These are phyloP conservation scores for Tauraco hartlaubi DNA, from an alignment of 2,797 vertebrate genomes.

Conservation along the genomic window DNA sequence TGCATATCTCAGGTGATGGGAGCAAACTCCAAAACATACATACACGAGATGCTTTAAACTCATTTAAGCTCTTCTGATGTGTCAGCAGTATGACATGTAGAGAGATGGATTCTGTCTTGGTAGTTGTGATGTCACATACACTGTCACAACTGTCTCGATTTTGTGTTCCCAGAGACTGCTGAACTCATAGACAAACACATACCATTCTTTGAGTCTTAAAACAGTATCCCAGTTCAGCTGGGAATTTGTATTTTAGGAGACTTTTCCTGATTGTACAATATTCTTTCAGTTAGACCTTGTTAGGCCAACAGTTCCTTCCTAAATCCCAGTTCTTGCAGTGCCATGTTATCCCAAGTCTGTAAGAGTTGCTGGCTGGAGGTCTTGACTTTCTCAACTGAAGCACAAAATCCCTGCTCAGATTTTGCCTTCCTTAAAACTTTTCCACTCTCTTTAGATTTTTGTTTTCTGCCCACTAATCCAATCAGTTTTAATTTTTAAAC, in stretches of 20 bases:
- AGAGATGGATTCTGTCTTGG: neutral
- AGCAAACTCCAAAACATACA: neutral
- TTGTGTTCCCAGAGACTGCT: neutral
- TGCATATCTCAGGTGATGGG: neutral
- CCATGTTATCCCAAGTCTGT: neutral
- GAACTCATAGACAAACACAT: neutral
- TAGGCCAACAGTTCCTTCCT: neutral
- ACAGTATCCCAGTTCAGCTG: neutral
- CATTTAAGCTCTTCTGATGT: neutral
- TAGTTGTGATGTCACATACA: neutral
- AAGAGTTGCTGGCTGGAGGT: neutral
- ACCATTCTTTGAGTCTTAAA: neutral
- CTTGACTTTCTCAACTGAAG: neutral
- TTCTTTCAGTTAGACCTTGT: neutral
- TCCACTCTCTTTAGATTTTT: neutral
- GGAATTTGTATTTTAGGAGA: neutral
- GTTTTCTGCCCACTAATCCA: neutral
- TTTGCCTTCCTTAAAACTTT: neutral
- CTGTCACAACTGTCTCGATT: neutral
- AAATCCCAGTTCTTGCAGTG: fast-evolving
- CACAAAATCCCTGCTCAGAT: neutral
- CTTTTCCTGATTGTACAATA: neutral
- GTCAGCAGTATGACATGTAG: neutral
- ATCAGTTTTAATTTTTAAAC: neutral
- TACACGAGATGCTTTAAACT: too few species aligned